Base-by-base conservation (phyloP, 2,113 vertebrate genomes). In the Athene cunicularia region DNA sequence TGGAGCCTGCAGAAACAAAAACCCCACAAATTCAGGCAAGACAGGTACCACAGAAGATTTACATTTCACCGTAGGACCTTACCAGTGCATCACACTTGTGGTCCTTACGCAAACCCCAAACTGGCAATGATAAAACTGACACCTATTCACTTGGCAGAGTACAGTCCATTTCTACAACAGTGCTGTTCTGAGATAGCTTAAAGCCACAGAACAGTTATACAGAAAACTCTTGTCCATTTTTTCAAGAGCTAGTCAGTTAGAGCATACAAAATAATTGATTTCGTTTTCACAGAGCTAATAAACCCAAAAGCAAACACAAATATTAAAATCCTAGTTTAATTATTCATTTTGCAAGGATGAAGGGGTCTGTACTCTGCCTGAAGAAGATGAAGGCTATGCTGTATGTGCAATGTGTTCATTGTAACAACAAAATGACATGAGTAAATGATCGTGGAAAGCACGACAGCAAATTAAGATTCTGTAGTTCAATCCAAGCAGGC, bases 1-100 rank as follows among this genome's bases (percentile, higher is more conserved):
- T 27, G 99, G 98, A 43, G 98, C 99, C 99, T 99, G 97, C 3
- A 62, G 83, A 91, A 93, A 93, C 33, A 43, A 88, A 79, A 49
- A 35, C 8, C 39, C 39, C 39, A 18, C 47, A 64, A 77, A 56
- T 17, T 62, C 64, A 88, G 49, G 58, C 14, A 16, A 90, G 71
- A 16, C 26, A 70, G 20, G 50, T 67, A 79, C 13, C 79, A 72
- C 2, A 64, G 9, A 76, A 68, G 10, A 76, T 86, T 58, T 22
- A 21, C 8, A 23, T 53, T 72, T 56, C 9, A 56, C 17, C 5
- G 14, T 1, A 86, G 47, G 37, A 76, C 10, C 50, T 62, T 73
- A 47, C 12, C 35, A 86, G 45, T 16, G 35, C 43, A 83, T 55
- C 41, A 41, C 20, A 11, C 10, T 58, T 85, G 53, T 47, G 41